These are phyloP conservation scores for Psittacula derbiana DNA, from an alignment of 2,797 vertebrate genomes.

Conservation along the genomic window DNA sequence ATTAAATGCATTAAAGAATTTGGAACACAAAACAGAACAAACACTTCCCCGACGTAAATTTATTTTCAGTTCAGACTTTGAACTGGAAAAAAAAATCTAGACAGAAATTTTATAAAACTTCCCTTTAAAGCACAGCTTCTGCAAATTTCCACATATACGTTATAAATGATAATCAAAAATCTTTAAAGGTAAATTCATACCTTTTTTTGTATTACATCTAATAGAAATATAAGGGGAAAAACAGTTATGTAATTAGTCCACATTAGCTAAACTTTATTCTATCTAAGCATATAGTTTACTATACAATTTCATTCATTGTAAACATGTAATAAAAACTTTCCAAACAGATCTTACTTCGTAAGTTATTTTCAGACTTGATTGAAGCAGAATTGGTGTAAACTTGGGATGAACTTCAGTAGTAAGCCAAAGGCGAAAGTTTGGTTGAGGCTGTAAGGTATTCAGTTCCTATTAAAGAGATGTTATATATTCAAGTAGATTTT, in stretches of 20 bases:
- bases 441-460: constrained; percentile 87
- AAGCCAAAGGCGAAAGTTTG: constrained; percentile 95
- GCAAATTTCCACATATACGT: not conserved
- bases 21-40: not conserved
- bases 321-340: not conserved
- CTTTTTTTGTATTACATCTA: not conserved
- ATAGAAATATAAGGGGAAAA: not conserved
- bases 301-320: not conserved
- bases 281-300: not conserved
- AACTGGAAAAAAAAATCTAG: not conserved
- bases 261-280: not conserved
- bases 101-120: not conserved
- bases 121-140: not conserved
- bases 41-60: not conserved
- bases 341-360: constrained; percentile 84
- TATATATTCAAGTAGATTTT: not conserved
- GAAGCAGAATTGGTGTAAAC: constrained; percentile 91
- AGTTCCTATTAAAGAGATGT: constrained; percentile 81
- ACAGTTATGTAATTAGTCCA: not conserved
- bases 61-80: not conserved
- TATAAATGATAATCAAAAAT: not conserved
- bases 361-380: constrained; percentile 95
- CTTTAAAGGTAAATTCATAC: not conserved
- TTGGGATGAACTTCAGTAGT: constrained; percentile 92
- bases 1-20: not conserved